Percentiles rank a stretch among this genome's conserved stretches.
Evolutionary conservation across 2,797 vertebrate genomes (phyloP).

Genomic region (Acanthurus lineatus): DNA sequence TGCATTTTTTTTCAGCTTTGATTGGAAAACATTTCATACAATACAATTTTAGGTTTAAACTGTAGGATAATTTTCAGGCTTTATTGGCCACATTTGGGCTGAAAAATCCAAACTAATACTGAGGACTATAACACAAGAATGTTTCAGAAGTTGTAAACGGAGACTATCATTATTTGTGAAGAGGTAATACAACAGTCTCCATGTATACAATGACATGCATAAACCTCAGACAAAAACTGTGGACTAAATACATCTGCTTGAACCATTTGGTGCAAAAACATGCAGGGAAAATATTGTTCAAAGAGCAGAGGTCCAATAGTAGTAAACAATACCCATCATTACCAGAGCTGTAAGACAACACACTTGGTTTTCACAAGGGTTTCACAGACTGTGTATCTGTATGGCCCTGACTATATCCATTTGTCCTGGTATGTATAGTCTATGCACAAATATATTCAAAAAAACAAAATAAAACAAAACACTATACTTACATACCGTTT

Average conservation of each 20-base stretch:
- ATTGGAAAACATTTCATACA: neutral
- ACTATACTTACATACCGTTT: neutral
- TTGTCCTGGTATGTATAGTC: neutral
- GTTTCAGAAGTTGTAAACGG: neutral
- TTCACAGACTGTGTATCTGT: neutral
- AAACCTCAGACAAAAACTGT: neutral
- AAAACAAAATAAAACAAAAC: neutral
- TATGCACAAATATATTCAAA: neutral
- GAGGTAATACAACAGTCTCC: neutral
- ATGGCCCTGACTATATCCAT: too few relatives aligned
- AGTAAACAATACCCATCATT: neutral
- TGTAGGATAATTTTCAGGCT: neutral
- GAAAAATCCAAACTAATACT: neutral
- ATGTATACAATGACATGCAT: neutral
- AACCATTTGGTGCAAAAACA: slow-evolving; percentile 1
- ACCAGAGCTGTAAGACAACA: neutral
- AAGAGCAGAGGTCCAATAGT: neutral
- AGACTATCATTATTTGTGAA: neutral
- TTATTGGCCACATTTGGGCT: neutral
- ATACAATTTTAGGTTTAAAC: neutral
- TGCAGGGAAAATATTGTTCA: neutral
- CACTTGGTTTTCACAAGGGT: neutral
- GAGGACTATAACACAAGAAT: neutral
- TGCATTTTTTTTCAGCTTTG: neutral
- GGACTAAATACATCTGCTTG: neutral